Base-by-base conservation (phyloP, 2,888 invertebrate species). In the Laspeyria flexula region DNA sequence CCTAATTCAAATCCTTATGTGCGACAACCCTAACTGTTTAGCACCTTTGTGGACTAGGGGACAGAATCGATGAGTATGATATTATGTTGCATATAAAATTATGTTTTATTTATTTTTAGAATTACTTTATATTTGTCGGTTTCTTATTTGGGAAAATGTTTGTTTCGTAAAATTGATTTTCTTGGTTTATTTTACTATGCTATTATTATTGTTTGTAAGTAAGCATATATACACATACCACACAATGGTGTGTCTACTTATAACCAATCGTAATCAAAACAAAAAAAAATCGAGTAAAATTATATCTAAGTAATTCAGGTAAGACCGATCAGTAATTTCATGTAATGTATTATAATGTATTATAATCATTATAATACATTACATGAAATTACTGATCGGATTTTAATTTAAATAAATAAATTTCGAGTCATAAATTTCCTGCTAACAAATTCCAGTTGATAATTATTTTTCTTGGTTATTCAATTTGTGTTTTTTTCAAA, bases 1-100 rank as follows among this genome's bases (percentile, higher is more conserved):
- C 82, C 80, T 83, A 80, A 83, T 83, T 84, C 79, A 80, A 78
- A 78, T 67, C 76, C 79, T 76, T 82, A 81, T 77, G 79, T 75
- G 65, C 71, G 65, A 61, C 55, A 50, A 71, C 74, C 77, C 76
- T 76, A 77, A 81, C 79, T 77, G 80, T 81, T 86, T 83, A 73
- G 72, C 84, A 83, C 83, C 82, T 84, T 77, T 81, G 77, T 79
- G 66, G 60, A 66, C 66, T 77, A 77, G 68, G 72, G 74, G 71
- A 71, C 75, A 73, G 9, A 25, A 7, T 7, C 25, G 3, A 25
- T 7, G 1, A 6, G 7, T 6, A 25, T 4, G 18, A 18, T 5
- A 18, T 5, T 2, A 25, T 7, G 7, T 25, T 25, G 4, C 4
- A 25, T 25, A 7, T 7, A 25, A 1, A 1, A 7, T 25, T 3